Conservation (phyloP, 2,888 invertebrate genomes). For the Eubasilissa splendida region DNA sequence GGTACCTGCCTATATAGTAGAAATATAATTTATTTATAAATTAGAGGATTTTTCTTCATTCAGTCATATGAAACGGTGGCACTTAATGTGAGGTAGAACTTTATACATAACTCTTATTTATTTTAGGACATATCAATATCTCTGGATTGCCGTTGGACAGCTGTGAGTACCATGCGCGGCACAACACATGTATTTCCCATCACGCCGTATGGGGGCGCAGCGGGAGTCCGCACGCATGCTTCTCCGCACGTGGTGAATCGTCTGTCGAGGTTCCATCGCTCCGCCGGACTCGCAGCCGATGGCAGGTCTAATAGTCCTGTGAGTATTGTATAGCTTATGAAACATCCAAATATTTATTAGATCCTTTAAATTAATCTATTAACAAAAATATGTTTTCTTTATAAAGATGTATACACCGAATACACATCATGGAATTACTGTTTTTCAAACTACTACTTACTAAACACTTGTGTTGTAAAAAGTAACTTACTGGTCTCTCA, state of each 20-base stretch:
- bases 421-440: too few relatives aligned
- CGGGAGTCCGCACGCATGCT: conserved; percentile 95
- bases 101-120: background rate
- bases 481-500: too few relatives aligned
- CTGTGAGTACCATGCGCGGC: conserved; percentile 94
- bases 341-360: too few relatives aligned
- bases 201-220: conserved; percentile 94
- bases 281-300: conserved; percentile 84
- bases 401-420: too few relatives aligned
- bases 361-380: too few relatives aligned
- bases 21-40: too few relatives aligned
- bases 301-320: conserved; percentile 83
- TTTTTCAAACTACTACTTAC: too few relatives aligned
- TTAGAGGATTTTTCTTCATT: too few relatives aligned
- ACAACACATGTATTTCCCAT: conserved; percentile 98
- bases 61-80: too few relatives aligned
- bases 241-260: conserved; percentile 94
- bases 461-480: too few relatives aligned
- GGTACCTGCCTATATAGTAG: too few relatives aligned
- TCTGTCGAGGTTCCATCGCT: conserved; percentile 94
- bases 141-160: conserved; percentile 96
- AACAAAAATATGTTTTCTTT: too few relatives aligned
- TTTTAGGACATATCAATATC: conserved; percentile 91
- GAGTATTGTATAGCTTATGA: conserved; percentile 60
- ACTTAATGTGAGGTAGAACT: background rate